Conservation (phyloP, 2,888 invertebrate species). For the Tenthredo amoena region DNA sequence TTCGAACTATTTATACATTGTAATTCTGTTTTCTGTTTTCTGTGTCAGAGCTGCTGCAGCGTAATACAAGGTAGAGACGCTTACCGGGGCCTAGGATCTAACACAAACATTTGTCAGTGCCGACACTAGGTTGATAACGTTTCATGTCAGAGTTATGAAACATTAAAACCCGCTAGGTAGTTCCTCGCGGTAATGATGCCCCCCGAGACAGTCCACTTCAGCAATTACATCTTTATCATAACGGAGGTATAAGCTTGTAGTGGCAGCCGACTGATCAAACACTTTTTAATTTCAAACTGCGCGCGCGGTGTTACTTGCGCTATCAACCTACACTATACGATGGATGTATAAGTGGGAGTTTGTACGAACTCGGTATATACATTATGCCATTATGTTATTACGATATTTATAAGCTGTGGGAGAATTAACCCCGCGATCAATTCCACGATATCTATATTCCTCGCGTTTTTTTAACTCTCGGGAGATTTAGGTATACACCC, state of each 20-base stretch:
- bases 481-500: constrained; percentile 10
- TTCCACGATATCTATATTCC: constrained; percentile 13
- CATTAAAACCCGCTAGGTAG: constrained; percentile 6
- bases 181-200: constrained; percentile 32
- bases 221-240: constrained; percentile 47
- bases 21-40: not conserved
- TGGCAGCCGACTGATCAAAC: constrained; percentile 19
- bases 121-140: constrained; percentile 29
- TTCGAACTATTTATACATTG: not conserved
- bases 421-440: constrained; percentile 4
- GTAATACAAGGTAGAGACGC: not conserved
- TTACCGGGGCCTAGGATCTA: constrained; percentile 14
- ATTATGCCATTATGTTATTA: constrained; percentile 34
- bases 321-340: not conserved
- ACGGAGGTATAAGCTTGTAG: not conserved
- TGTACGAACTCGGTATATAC: not conserved
- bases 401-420: not conserved
- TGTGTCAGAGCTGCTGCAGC: not conserved
- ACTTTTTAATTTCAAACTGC: constrained; percentile 28
- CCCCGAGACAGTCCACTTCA: constrained; percentile 44
- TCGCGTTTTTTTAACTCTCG: constrained; percentile 28
- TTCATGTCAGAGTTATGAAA: constrained; percentile 43
- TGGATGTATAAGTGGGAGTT: not conserved
- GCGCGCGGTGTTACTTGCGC: not conserved
- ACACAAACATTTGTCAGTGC: constrained; percentile 39